Evolutionary conservation across 2,888 invertebrate genomes (phyloP).

Genomic region (Hoplodrina ambigua): DNA sequence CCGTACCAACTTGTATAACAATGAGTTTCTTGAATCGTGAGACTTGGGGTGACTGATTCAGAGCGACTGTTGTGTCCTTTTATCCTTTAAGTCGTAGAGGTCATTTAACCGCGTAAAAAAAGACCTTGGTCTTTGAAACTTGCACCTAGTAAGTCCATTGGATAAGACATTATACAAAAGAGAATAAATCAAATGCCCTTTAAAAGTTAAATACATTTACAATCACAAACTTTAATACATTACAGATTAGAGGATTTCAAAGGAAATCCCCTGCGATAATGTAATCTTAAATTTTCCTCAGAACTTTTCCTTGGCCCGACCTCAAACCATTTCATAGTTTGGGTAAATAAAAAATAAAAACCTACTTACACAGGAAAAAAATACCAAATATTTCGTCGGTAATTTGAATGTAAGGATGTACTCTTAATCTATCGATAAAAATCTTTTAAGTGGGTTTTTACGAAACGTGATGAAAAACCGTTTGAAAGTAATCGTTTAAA

Average conservation of each 20-base stretch:
- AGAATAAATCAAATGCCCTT: neutral
- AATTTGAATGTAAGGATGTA: neutral
- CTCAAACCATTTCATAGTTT: conserved; percentile 14
- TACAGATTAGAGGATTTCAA: neutral
- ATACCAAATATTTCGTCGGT: neutral
- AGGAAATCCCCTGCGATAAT: conserved; percentile 8
- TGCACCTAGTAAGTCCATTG: neutral
- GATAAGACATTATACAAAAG: neutral
- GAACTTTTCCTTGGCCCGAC: conserved; percentile 28
- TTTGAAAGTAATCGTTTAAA: neutral
- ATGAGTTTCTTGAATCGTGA: neutral
- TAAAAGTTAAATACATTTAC: neutral
- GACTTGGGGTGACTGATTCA: conserved; percentile 26
- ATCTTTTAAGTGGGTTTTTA: conserved; percentile 17
- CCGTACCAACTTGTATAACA: conserved; percentile 4
- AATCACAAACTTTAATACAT: neutral
- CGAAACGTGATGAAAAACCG: conserved; percentile 1
- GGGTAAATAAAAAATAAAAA: too few species aligned
- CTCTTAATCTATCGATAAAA: conserved; percentile 10
- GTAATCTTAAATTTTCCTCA: conserved; percentile 37
- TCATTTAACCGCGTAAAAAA: conserved; percentile 23
- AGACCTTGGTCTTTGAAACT: conserved; percentile 2
- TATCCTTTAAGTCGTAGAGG: conserved; percentile 41
- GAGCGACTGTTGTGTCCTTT: conserved; percentile 15
- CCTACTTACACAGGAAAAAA: neutral